Percentiles rank a stretch among this genome's conserved stretches.
phyloP scores from a whole-genome alignment of 2,113 vertebrate genomes.

The Bostrychus sinensis region DNA sequence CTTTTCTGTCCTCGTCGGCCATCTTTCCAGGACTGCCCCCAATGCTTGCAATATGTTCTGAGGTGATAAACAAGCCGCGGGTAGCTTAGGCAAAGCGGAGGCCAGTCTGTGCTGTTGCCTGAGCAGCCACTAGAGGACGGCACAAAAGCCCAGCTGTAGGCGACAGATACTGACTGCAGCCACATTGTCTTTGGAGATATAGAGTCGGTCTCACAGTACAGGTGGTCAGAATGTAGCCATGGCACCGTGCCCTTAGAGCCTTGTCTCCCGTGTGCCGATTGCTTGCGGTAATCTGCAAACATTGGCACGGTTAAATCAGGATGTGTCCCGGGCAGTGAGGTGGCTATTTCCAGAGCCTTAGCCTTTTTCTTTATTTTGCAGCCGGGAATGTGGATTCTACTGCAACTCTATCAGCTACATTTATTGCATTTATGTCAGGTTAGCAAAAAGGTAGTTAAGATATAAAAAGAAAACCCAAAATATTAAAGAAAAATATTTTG shows the following conservation, averaged over 20 bases:
- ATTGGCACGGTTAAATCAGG: slow-evolving; percentile 21
- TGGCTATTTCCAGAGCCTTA: slow-evolving; percentile 22
- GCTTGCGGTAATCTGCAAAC: slow-evolving; percentile 50
- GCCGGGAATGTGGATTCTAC: not conserved
- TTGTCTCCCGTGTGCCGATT: slow-evolving; percentile 43
- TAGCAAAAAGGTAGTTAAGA: too few relatives aligned
- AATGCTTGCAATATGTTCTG: slow-evolving; percentile 72
- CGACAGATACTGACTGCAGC: slow-evolving; percentile 37
- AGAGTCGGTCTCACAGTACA: slow-evolving; percentile 43
- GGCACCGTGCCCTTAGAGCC: slow-evolving; percentile 32
- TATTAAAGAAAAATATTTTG: too few relatives aligned
- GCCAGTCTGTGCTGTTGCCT: slow-evolving; percentile 51
- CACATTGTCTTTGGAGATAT: slow-evolving; percentile 60
- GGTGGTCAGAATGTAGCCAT: slow-evolving; percentile 62
- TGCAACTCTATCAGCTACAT: not conserved
- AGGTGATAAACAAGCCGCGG: slow-evolving; percentile 74
- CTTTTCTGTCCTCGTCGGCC: slow-evolving; percentile 26
- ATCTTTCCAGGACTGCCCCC: slow-evolving; percentile 50
- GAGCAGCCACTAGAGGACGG: slow-evolving; percentile 52
- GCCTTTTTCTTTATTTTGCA: slow-evolving; percentile 12
- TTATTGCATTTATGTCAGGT: too few relatives aligned
- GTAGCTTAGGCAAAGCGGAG: slow-evolving; percentile 59
- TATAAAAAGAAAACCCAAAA: too few relatives aligned
- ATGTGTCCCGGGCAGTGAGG: slow-evolving; percentile 32
- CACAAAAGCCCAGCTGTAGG: slow-evolving; percentile 72